These are phyloP conservation scores for Calyptomena viridis DNA, from an alignment of 2,113 vertebrate species.

Conservation along the genomic window DNA sequence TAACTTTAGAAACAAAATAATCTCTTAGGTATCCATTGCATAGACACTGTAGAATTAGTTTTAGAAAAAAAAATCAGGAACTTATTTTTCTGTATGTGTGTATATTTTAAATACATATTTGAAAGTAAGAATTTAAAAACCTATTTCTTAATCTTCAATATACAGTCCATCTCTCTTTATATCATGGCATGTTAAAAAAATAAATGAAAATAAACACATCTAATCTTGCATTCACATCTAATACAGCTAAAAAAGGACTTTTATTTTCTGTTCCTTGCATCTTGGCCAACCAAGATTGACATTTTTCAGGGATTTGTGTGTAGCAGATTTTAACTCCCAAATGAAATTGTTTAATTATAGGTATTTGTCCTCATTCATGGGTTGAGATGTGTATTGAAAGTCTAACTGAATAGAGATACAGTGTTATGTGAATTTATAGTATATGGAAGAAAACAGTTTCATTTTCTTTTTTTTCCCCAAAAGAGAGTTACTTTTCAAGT, in stretches of 20 bases:
- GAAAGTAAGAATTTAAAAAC: not conserved
- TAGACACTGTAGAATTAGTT: fast-evolving
- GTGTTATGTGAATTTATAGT: not conserved
- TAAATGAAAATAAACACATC: not conserved
- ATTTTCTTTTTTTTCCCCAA: not conserved
- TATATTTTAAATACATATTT: not conserved
- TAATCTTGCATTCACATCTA: not conserved
- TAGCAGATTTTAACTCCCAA: not conserved
- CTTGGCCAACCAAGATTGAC: not conserved
- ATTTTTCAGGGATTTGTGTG: not conserved
- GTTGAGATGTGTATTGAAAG: not conserved
- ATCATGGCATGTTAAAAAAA: not conserved
- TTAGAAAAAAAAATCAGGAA: not conserved
- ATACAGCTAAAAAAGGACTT: not conserved
- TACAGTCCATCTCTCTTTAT: not conserved
- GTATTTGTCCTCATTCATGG: not conserved
- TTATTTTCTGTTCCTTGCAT: not conserved
- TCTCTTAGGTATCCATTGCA: not conserved
- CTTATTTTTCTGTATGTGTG: not conserved
- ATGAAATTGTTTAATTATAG: not conserved
- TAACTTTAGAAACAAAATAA: not conserved
- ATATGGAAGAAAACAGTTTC: not conserved
- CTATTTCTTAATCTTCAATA: not conserved
- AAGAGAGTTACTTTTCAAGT: not conserved
- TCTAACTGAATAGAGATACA: not conserved